A percentile compares a stretch with the other conserved stretches of the same genome.
These are phyloP conservation scores for Druon quercuslanigerum DNA, from an alignment of 1,140 invertebrate species.

Conservation along the genomic window DNA sequence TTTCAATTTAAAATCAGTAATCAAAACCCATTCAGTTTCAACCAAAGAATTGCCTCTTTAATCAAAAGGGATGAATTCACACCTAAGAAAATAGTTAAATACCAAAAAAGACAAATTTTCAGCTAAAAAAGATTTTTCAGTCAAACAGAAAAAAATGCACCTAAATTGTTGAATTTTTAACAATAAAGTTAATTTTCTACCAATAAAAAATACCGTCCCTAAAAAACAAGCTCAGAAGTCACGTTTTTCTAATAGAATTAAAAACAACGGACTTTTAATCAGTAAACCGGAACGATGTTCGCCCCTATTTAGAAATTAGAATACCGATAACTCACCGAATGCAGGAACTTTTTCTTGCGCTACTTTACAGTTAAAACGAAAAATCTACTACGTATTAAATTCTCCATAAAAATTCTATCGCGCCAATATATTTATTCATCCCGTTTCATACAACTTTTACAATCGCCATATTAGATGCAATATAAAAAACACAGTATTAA, in stretches of 20 bases:
- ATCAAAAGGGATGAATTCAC: too few species aligned
- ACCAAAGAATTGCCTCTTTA: too few species aligned
- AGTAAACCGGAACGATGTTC: background rate
- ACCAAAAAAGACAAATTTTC: too few species aligned
- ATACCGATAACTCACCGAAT: background rate
- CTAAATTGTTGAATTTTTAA: too few species aligned
- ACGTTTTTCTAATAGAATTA: background rate
- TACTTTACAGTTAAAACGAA: constrained; percentile 1
- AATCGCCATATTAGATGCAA: background rate
- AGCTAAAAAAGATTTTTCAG: too few species aligned
- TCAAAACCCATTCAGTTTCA: too few species aligned
- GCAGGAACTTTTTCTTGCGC: background rate
- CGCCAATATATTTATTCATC: constrained; percentile 22
- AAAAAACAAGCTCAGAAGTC: background rate
- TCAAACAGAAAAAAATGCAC: background rate
- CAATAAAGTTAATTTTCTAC: too few species aligned
- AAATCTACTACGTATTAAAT: background rate
- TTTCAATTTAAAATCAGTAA: too few species aligned
- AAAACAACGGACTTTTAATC: too few species aligned
- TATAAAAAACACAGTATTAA: constrained; percentile 30
- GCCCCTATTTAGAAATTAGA: constrained; percentile 15
- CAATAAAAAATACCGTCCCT: background rate
- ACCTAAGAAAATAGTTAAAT: too few species aligned
- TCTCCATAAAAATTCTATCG: background rate
- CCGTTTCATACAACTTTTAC: constrained; percentile 25